Evolutionary conservation across 2,888 invertebrate species (phyloP).

Genomic region (Nomada hirtipes): DNA sequence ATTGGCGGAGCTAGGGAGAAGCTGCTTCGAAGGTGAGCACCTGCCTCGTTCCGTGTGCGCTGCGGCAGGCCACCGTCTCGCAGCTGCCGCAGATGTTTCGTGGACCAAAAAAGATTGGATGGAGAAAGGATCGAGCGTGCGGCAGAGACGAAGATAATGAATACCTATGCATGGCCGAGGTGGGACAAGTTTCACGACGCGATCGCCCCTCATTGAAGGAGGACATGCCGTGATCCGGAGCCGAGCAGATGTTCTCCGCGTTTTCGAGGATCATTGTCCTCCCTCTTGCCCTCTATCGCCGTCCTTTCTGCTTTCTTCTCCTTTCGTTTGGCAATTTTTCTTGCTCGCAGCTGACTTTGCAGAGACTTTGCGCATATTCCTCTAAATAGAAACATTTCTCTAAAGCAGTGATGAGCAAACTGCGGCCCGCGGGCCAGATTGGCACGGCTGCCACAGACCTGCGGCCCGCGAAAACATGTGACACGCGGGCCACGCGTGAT

Average conservation of each 20-base stretch:
- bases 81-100: conserved; percentile 84
- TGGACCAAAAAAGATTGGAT: conserved; percentile 75
- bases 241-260: conserved; percentile 74
- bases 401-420: too few species aligned
- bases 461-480: too few species aligned
- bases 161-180: conserved; percentile 75
- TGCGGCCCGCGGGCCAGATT: too few species aligned
- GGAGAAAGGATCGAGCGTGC: conserved; percentile 62
- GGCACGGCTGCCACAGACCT: too few species aligned
- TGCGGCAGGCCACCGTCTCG: conserved; percentile 75
- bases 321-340: neutral
- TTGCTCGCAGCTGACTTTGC: too few species aligned
- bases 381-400: neutral
- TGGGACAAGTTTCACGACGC: conserved; percentile 77
- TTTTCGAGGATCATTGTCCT: conserved; percentile 71
- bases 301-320: conserved; percentile 8
- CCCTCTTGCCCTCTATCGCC: conserved; percentile 34
- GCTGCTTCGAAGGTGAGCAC: conserved; percentile 73
- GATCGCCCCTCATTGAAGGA: conserved; percentile 71
- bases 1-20: conserved; percentile 74
- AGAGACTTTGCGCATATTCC: neutral
- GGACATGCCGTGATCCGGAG: conserved; percentile 65
- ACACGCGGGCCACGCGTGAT: too few species aligned
- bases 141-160: conserved; percentile 77
- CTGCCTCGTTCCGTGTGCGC: conserved; percentile 76